Percentiles rank a stretch among this genome's conserved stretches.
These are phyloP conservation scores for Columba guinea DNA, from an alignment of 2,797 vertebrate genomes.

Conservation along the genomic window DNA sequence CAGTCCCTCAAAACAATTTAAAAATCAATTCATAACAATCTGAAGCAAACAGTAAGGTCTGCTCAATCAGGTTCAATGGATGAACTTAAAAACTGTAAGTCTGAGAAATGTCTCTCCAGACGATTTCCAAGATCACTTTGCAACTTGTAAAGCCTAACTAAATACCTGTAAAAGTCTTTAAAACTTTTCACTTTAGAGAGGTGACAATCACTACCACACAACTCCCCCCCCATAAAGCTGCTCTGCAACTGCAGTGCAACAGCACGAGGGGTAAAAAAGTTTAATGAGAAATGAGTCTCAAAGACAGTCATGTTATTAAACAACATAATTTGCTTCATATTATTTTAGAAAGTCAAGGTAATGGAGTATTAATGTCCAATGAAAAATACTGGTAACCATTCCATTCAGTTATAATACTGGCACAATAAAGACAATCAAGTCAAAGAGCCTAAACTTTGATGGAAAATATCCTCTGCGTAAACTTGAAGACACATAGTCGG, in stretches of 20 bases:
- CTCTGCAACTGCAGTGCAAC: background rate
- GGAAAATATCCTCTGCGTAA: background rate
- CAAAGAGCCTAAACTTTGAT: background rate
- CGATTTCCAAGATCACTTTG: background rate
- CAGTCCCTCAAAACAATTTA: background rate
- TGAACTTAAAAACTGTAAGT: background rate
- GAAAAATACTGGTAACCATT: background rate
- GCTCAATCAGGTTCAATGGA: background rate
- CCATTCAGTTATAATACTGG: background rate
- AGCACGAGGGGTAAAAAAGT: background rate
- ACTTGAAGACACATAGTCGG: background rate
- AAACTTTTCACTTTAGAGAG: background rate
- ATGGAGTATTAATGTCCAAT: background rate
- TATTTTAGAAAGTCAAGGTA: background rate
- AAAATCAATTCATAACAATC: background rate
- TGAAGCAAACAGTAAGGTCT: background rate
- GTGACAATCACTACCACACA: background rate
- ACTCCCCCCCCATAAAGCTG: fast-evolving
- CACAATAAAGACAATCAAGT: background rate
- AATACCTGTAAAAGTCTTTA: background rate
- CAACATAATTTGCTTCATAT: background rate
- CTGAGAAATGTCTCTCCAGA: background rate
- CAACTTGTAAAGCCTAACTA: background rate
- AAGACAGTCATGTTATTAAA: background rate
- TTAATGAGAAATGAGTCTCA: background rate